Evolutionary conservation across 2,113 vertebrate genomes (phyloP).

Genomic region (Turdus rufiventris): DNA sequence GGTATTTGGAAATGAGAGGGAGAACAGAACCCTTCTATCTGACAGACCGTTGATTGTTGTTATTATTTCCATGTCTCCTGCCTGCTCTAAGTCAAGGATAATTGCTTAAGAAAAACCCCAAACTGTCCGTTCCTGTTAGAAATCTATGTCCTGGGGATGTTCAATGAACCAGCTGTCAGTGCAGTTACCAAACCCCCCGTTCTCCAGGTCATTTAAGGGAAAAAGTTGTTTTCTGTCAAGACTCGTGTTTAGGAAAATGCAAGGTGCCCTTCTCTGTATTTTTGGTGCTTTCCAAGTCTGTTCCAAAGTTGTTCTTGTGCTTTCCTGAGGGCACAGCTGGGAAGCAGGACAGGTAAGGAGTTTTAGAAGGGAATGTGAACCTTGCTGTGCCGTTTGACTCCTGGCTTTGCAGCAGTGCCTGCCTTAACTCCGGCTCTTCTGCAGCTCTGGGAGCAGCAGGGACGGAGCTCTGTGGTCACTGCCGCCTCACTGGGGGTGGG

Average conservation of each 20-base stretch:
- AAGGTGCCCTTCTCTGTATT: not conserved
- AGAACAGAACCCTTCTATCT: not conserved
- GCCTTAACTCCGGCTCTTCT: not conserved
- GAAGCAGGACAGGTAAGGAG: accelerated
- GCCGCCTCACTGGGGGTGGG: not conserved
- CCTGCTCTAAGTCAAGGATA: not conserved
- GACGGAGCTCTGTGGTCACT: not conserved
- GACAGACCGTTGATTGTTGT: not conserved
- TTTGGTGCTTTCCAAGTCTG: not conserved
- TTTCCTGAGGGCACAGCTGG: not conserved
- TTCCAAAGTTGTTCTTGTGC: not conserved
- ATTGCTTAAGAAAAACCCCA: not conserved
- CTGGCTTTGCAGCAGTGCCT: not conserved
- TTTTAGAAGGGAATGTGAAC: not conserved
- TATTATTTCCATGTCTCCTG: not conserved
- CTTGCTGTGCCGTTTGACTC: accelerated
- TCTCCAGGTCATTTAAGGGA: not conserved
- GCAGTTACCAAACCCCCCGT: not conserved
- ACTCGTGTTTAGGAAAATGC: not conserved
- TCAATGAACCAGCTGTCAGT: not conserved
- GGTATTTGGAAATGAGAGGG: not conserved
- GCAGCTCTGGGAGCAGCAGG: not conserved
- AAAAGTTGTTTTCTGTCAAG: not conserved
- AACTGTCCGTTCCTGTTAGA: not conserved
- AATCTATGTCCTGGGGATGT: not conserved